Conservation (phyloP, 1,140 invertebrate genomes). For the Zaprionus africanus region DNA sequence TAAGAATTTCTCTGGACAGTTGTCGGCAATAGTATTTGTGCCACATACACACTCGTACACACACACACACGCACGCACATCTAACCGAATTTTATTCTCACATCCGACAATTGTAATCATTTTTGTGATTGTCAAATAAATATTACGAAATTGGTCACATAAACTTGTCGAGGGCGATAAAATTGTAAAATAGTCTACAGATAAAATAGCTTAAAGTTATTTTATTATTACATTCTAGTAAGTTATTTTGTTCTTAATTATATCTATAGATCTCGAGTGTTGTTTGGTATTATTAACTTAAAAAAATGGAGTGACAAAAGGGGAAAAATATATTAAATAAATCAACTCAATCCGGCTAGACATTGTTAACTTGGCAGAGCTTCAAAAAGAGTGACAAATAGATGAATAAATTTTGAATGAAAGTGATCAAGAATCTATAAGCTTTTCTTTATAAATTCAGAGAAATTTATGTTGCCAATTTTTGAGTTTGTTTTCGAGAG, state of each 20-base stretch:
- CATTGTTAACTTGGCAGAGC: not conserved
- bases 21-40: not conserved
- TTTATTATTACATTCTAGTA: not conserved
- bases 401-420: not conserved
- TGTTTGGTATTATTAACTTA: not conserved
- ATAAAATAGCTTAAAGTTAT: not conserved
- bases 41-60: not conserved
- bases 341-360: too few species aligned
- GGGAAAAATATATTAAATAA: not conserved
- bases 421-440: not conserved
- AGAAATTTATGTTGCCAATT: not conserved
- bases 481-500: not conserved
- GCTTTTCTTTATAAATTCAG: not conserved
- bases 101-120: not conserved
- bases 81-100: not conserved
- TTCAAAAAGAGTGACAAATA: not conserved
- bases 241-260: not conserved
- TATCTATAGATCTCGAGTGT: not conserved
- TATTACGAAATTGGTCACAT: not conserved
- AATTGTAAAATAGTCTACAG: not conserved
- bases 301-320: not conserved
- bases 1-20: not conserved
- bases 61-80: not conserved
- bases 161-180: not conserved
- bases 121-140: conserved; percentile 10